Conservation (phyloP, 2,113 vertebrate genomes). For the Sinocyclocheilus anophthalmus region DNA sequence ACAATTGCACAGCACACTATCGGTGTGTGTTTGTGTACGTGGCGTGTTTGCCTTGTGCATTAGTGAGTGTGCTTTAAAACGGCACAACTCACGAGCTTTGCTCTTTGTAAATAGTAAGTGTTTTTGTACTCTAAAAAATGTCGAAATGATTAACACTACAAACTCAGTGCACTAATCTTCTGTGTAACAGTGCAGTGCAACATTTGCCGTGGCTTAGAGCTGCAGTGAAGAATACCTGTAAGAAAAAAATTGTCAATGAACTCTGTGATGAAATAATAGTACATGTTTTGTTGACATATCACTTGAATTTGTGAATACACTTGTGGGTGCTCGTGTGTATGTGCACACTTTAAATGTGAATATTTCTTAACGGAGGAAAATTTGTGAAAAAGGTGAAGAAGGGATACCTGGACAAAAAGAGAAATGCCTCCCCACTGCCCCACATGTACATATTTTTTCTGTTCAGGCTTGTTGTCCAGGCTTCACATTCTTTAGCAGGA, state of each 20-base stretch:
- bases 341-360: slow-evolving; percentile 49
- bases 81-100: slow-evolving; percentile 3
- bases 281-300: slow-evolving; percentile 41
- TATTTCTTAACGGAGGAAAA: slow-evolving; percentile 32
- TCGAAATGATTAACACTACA: slow-evolving; percentile 17
- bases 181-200: slow-evolving; percentile 37
- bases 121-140: slow-evolving; percentile 41
- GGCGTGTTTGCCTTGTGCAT: slow-evolving; percentile 32
- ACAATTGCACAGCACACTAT: slow-evolving; percentile 9
- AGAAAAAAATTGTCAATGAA: slow-evolving; percentile 2
- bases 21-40: neutral
- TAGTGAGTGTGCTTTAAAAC: neutral
- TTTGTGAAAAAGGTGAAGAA: neutral
- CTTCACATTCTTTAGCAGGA: neutral
- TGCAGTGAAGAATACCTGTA: neutral
- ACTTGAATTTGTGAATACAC: slow-evolving; percentile 40
- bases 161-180: slow-evolving; percentile 27
- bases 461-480: neutral
- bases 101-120: slow-evolving; percentile 48
- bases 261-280: slow-evolving; percentile 33
- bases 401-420: slow-evolving; percentile 6
- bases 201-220: slow-evolving; percentile 29
- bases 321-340: slow-evolving; percentile 43
- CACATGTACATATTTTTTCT: neutral
- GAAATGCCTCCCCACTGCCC: slow-evolving; percentile 20